Evolutionary conservation across 2,113 vertebrate species (phyloP), one percentile per base, ranked within the genome.

Genomic region (Hassar affinis): DNA sequence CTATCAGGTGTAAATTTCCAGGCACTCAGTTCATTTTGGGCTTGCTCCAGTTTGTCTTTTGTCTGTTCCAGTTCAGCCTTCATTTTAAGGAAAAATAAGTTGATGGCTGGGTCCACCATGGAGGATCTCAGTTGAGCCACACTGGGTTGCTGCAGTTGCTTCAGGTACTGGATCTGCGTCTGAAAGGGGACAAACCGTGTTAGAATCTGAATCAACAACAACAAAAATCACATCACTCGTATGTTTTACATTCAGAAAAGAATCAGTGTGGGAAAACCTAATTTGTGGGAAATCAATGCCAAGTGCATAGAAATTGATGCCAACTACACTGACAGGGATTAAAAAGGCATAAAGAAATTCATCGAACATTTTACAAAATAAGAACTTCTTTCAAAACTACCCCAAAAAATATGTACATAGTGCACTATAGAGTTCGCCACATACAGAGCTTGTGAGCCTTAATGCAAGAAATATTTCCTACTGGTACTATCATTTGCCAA

Each of bases 1-100:
- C 98, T 99, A 98, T 99, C 98, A 98, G 98, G 97, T 97, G 97
- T 99, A 99, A 99, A 99, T 96, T 99, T 99, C 98, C 97, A 98
- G 98, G 97, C 97, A 99, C 97, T 99, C 97, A 99, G 96, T 99
- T 99, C 98, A 99, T 99, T 99, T 98, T 98, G 97, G 95, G 96
- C 98, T 98, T 99, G 98, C 97, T 99, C 97, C 97, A 99, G 97
- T 99, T 99, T 99, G 97, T 98, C 98, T 98, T 98, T 99, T 96
- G 97, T 98, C 97, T 98, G 98, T 98, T 99, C 97, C 96, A 99
- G 96, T 98, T 99, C 98, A 89, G 94, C 95, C 98, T 99, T 99
- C 98, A 99, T 99, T 98, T 99, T 99, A 95, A 98, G 96, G 97
- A 99, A 99, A 98, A 99, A 98, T 94, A 99, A 98, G 96, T 98